Percentiles rank a stretch among this genome's conserved stretches.
Evolutionary conservation across 2,888 invertebrate genomes (phyloP).

Genomic region (Keiferia lycopersicella): DNA sequence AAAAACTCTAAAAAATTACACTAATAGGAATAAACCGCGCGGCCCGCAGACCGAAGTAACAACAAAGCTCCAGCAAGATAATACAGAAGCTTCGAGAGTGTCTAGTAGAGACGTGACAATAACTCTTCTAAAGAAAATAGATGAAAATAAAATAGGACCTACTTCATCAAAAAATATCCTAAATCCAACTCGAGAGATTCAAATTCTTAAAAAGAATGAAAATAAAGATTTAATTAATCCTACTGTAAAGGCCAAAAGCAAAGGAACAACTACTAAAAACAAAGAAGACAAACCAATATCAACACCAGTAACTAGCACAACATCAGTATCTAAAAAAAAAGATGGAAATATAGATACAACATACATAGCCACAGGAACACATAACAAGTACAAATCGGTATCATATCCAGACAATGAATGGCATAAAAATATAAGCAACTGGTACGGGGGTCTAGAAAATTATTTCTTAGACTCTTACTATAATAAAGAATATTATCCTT

Average conservation of each 20-base stretch:
- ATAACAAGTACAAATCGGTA: conserved; percentile 20
- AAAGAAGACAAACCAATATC: neutral
- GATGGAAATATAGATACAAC: neutral
- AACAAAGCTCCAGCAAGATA: neutral
- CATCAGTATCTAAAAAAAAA: neutral
- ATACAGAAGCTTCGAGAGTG: neutral
- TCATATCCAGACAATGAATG: conserved; percentile 29
- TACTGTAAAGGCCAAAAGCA: neutral
- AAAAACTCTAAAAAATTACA: conserved; percentile 19
- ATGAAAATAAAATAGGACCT: too few relatives aligned
- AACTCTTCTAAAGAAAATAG: too few relatives aligned
- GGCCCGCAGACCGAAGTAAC: conserved; percentile 36
- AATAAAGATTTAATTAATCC: too few relatives aligned
- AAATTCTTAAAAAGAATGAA: too few relatives aligned
- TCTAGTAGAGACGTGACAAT: too few relatives aligned
- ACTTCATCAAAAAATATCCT: too few relatives aligned
- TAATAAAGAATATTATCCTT: neutral
- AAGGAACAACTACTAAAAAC: neutral
- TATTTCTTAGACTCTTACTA: conserved; percentile 8
- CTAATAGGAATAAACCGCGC: conserved; percentile 40
- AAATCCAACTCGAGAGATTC: too few relatives aligned
- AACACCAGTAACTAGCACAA: neutral
- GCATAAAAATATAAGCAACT: conserved; percentile 43
- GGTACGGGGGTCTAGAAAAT: conserved; percentile 48
- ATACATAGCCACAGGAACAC: conserved; percentile 7